Evolutionary conservation across 1,140 invertebrate genomes (phyloP), one percentile per base, ranked within the genome.

Genomic region (Papilio helenus): DNA sequence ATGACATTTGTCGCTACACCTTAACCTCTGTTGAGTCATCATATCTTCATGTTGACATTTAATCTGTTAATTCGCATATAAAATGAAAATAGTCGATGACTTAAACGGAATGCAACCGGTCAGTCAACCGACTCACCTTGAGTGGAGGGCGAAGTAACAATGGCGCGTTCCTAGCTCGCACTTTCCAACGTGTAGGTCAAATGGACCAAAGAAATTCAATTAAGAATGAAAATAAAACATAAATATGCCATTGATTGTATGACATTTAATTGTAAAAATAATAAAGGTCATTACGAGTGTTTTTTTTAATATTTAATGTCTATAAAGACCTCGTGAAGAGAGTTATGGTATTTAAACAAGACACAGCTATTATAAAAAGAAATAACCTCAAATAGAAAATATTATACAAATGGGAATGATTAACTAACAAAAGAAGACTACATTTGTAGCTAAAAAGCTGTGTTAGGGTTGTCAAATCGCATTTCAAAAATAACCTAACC

Each of bases 51-150:
- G 44, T 44, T 74, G 72, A 74, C 72, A 74, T 74, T 74, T 74
- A 44, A 49, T 12, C 72, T 49, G 72, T 49, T 46, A 49, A 74
- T 23, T 74, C 72, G 72, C 72, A 44, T 74, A 73, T 73, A 85
- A 84, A 86, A 87, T 81, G 73, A 88, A 90, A 88, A 87, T 85
- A 87, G 86, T 81, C 83, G 86, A 86, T 88, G 86, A 84, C 82
- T 86, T 81, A 84, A 83, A 76, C 80, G 90, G 89, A 88, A 91
- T 90, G 89, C 82, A 82, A 83, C 86, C 84, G 88, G 88, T 86
- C 87, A 86, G 80, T 83, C 84, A 86, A 88, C 87, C 80, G 79
- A 82, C 85, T 91, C 88, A 90, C 89, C 89, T 91, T 91, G 89
- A 76, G 68, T 82, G 81, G 87, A 89, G 85, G 88, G 88, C 88